phyloP scores from a whole-genome alignment of 2,888 invertebrate species.

The Galeopsomyia nigrocyanea region DNA sequence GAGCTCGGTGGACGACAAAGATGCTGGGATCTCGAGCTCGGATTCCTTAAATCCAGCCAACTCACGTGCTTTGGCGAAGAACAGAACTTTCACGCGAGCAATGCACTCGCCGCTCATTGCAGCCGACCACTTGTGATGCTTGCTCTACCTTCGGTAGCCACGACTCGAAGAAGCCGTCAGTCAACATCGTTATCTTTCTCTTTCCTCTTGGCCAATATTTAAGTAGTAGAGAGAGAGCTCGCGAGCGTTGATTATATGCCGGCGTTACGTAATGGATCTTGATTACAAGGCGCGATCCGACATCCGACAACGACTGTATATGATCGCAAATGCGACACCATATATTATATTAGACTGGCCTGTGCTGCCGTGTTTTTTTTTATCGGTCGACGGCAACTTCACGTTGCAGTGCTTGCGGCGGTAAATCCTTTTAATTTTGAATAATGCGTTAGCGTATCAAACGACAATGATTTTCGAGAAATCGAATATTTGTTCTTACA shows the following conservation, averaged over 20 bases:
- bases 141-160: no score
- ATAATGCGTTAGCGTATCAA: not conserved
- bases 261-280: no score
- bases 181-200: slow-evolving; percentile 25
- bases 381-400: slow-evolving; percentile 13
- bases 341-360: slow-evolving; percentile 1
- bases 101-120: slow-evolving; percentile 16
- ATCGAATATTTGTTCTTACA: no score
- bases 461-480: no score
- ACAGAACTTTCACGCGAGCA: slow-evolving; percentile 77
- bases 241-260: no score
- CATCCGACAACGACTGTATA: no score
- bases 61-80: slow-evolving; percentile 93
- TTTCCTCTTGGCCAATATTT: not conserved
- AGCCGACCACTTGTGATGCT: not conserved
- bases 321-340: not conserved
- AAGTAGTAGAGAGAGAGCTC: no score
- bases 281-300: no score
- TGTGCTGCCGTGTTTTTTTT: not conserved
- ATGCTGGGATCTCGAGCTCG: slow-evolving; percentile 70
- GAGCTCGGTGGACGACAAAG: slow-evolving; percentile 72
- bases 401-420: slow-evolving; percentile 22
- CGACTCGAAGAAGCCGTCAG: not conserved
- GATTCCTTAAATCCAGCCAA: slow-evolving; percentile 77
- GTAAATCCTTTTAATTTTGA: not conserved